Evolutionary conservation across 2,888 invertebrate genomes (phyloP).

Genomic region (Luperina nickerlii): DNA sequence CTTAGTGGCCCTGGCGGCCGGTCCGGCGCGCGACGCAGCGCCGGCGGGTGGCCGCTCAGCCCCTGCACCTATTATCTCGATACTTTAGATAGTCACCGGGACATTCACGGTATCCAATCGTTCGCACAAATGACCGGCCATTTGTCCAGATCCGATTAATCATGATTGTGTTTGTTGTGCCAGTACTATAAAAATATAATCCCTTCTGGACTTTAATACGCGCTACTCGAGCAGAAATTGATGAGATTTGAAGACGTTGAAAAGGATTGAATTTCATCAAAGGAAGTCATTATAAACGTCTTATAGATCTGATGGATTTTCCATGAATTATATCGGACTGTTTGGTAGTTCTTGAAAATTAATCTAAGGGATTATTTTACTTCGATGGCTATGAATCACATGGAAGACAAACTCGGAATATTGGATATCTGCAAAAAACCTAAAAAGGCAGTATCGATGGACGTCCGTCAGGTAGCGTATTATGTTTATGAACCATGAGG

Average conservation of each 20-base stretch:
- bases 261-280: conserved; percentile 86
- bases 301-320: conserved; percentile 81
- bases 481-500: neutral
- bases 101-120: conserved; percentile 86
- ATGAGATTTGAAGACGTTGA: conserved; percentile 74
- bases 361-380: conserved; percentile 85
- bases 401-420: conserved; percentile 42
- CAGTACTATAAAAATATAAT: conserved; percentile 86
- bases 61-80: conserved; percentile 89
- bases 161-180: conserved; percentile 87
- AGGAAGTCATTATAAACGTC: conserved; percentile 80
- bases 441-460: conserved; percentile 1
- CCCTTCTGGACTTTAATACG: conserved; percentile 75
- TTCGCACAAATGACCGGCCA: conserved; percentile 88
- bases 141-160: conserved; percentile 89
- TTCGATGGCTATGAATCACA: conserved; percentile 68
- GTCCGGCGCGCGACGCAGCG: conserved; percentile 51
- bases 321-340: conserved; percentile 81
- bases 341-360: conserved; percentile 80
- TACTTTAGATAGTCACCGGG: conserved; percentile 89
- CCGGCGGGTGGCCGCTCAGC: conserved; percentile 68
- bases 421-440: conserved; percentile 42
- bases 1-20: conserved; percentile 77
- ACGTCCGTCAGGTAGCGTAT: neutral
- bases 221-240: conserved; percentile 73